phyloP scores from a whole-genome alignment of 2,113 vertebrate genomes.

The Otolemur garnettii region DNA sequence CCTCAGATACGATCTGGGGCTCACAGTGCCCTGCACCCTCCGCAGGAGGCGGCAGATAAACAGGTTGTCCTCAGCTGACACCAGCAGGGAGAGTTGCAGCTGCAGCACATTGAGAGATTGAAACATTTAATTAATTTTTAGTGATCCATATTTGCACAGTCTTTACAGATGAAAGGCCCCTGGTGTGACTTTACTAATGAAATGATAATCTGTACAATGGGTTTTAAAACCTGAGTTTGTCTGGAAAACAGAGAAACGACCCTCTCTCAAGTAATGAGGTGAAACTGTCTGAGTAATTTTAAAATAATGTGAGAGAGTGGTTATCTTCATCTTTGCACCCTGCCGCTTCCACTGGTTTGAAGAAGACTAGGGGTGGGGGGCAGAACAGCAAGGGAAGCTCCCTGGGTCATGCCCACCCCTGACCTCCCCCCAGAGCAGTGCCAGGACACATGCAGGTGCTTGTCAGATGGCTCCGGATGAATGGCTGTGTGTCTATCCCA shows the following conservation, averaged over 20 bases:
- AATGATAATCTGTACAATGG: not conserved
- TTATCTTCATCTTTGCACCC: not conserved
- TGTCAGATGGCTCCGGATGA: too few species aligned
- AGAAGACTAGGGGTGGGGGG: not conserved
- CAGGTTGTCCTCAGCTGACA: conserved; percentile 73
- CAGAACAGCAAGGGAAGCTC: not conserved
- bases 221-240: not conserved
- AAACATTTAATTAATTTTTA: conserved; percentile 81
- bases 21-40: not conserved
- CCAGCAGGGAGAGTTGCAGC: conserved; percentile 64
- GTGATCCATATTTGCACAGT: conserved; percentile 59
- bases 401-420: too few species aligned
- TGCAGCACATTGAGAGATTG: conserved; percentile 72
- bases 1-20: not conserved
- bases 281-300: too few species aligned
- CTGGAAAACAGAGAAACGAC: not conserved
- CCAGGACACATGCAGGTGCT: not conserved
- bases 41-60: conserved; percentile 55
- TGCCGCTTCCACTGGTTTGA: too few species aligned
- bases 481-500: too few species aligned
- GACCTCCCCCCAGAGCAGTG: not conserved
- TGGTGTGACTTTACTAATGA: not conserved
- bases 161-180: not conserved
- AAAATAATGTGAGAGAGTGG: too few species aligned
- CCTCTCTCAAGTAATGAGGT: not conserved